phyloP scores from a whole-genome alignment of 2,888 invertebrate species.

The Apantesis nais region DNA sequence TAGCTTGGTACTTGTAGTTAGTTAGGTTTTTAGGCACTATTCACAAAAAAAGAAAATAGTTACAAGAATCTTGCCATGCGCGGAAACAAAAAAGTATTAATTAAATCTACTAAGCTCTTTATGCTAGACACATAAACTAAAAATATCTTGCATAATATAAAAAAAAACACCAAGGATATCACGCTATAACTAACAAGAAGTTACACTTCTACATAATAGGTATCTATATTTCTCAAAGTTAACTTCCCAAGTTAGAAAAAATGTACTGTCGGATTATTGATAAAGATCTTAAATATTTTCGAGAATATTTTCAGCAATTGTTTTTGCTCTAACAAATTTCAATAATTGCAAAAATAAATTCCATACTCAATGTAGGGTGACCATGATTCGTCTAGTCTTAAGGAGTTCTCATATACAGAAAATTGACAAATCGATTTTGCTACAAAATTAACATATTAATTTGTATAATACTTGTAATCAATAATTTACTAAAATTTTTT shows the following conservation, averaged over 20 bases:
- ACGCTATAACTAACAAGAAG: background rate
- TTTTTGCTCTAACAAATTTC: background rate
- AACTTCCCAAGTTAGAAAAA: background rate
- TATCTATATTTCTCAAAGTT: background rate
- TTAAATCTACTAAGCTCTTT: background rate
- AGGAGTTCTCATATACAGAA: background rate
- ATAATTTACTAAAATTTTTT: background rate
- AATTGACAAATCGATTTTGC: background rate
- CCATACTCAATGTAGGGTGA: constrained; percentile 1
- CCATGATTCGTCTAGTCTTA: background rate
- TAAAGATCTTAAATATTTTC: background rate
- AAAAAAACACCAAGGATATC: background rate
- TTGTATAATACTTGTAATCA: background rate
- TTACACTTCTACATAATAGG: background rate
- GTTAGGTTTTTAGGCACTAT: background rate
- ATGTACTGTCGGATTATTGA: background rate
- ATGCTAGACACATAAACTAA: background rate
- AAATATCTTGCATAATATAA: background rate
- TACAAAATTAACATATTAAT: background rate
- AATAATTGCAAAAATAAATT: background rate
- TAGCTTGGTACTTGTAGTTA: background rate
- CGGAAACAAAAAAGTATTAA: background rate
- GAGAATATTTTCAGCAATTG: background rate
- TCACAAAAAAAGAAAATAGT: background rate
- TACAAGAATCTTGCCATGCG: background rate